These are phyloP conservation scores for Oikopleura albicans DNA, from an alignment of 23 tunicate species.

Conservation along the genomic window DNA sequence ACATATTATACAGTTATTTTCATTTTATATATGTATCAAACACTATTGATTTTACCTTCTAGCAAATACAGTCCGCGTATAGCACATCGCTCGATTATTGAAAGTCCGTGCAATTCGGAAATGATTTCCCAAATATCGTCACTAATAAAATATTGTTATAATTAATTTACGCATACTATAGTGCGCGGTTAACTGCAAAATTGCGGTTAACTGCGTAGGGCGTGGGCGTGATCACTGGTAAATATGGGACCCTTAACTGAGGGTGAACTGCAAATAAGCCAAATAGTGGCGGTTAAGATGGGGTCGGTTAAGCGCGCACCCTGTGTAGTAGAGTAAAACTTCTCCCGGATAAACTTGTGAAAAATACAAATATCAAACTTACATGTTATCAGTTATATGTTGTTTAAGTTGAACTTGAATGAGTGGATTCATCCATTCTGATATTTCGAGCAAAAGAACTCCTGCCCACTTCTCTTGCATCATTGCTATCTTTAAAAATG, in stretches of 20 bases:
- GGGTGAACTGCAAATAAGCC: too few relatives aligned
- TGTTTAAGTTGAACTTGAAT: background rate
- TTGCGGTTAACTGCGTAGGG: too few relatives aligned
- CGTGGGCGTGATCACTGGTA: too few relatives aligned
- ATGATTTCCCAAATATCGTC: background rate
- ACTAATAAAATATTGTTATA: background rate
- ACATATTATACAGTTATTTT: too few relatives aligned
- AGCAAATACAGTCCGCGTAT: background rate
- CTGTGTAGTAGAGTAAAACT: too few relatives aligned
- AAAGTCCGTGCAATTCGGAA: background rate
- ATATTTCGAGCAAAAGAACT: background rate
- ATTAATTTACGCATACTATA: background rate
- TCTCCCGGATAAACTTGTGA: too few relatives aligned
- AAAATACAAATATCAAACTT: background rate
- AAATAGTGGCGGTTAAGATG: too few relatives aligned
- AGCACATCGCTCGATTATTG: background rate
- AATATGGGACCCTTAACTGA: too few relatives aligned
- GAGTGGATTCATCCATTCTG: background rate
- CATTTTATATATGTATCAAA: too few relatives aligned
- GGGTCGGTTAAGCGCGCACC: too few relatives aligned
- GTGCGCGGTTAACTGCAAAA: too few relatives aligned
- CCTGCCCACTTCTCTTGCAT: background rate
- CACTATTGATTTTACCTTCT: too few relatives aligned
- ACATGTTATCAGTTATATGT: background rate
- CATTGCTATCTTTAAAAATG: background rate